Conservation (phyloP, 2,888 invertebrate species). For the Brenthis hecate region DNA sequence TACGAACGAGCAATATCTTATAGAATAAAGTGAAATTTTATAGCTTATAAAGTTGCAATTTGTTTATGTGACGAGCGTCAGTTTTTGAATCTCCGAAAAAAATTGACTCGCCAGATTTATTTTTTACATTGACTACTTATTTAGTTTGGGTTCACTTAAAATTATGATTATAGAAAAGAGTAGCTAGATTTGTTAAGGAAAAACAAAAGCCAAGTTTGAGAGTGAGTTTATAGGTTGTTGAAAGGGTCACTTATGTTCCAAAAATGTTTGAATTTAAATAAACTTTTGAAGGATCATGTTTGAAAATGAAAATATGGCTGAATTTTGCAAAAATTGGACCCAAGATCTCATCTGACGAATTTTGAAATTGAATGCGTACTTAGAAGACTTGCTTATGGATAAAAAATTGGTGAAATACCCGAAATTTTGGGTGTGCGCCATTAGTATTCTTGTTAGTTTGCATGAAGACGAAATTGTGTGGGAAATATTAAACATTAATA, state of each 20-base stretch:
- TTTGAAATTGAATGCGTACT: conserved; percentile 45
- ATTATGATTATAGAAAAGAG: neutral
- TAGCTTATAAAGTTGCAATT: conserved; percentile 6
- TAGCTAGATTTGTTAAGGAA: conserved; percentile 2
- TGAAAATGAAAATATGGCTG: neutral
- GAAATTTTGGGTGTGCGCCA: neutral
- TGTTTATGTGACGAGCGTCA: conserved; percentile 6
- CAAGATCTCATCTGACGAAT: conserved; percentile 54
- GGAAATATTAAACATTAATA: neutral
- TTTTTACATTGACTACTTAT: conserved; percentile 8
- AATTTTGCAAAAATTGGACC: conserved; percentile 10
- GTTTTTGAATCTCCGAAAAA: conserved; percentile 17
- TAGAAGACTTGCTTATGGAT: conserved; percentile 33
- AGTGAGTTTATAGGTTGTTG: conserved; percentile 5
- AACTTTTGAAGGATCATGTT: neutral
- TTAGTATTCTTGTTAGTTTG: neutral
- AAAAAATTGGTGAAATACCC: neutral
- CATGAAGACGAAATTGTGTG: neutral
- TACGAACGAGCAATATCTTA: conserved; percentile 1
- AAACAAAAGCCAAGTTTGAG: neutral
- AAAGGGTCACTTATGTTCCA: conserved; percentile 12
- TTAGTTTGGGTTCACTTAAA: neutral
- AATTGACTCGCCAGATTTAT: conserved; percentile 16
- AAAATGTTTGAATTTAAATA: neutral
- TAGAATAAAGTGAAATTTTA: conserved; percentile 7